Evolutionary conservation across 2,113 vertebrate species (phyloP), one percentile per base, ranked within the genome.

Genomic region (Hystrix cristata): DNA sequence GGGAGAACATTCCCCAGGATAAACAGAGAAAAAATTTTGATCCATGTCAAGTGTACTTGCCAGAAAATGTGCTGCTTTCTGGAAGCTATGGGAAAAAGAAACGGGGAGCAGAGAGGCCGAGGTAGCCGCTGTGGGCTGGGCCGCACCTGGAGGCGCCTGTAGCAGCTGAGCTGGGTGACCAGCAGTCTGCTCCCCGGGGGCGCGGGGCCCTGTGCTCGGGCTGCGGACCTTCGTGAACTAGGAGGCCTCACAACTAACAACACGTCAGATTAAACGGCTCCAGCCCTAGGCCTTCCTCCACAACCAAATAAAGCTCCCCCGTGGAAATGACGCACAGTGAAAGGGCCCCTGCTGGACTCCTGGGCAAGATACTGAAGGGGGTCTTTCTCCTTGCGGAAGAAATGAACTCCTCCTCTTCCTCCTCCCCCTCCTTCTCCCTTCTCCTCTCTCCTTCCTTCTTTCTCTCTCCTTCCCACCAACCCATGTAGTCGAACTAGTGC

Each of bases 91-190:
- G 74, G 43, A 27, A 18, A n/a, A 15, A n/a, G 21, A 53, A 38
- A 48, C 12, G 29, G 46, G 21, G 6, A 64, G 29, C 23, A 62
- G 19, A 19, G 29, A 15, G 29, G 2, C 72, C 4, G 10, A 74
- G 2, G 15, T 0, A 62, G 57, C 57, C 29, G 34, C 38, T 8
- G 0, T 27, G 31, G 29, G 43, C 25, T 5, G 8, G 43, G 14
- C 6, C 38, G 21, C 29, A n/a, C 13, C 21, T 38, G 29, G 38
- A 38, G 48, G 23, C 34, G 4, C 7, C 34, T 38, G 34, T 16
- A 8, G 15, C 55, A 15, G 51, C 38, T 62, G 19, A 2, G 19
- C 46, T 27, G 59, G 11, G 2, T 7, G 2, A 2, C 38, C 0
- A 2, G 59, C 38, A 3, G 2, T 34, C 38, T 48, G 11, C 12